Evolutionary conservation across 1,140 invertebrate genomes (phyloP).

Genomic region (Rhagoletis zephyria): DNA sequence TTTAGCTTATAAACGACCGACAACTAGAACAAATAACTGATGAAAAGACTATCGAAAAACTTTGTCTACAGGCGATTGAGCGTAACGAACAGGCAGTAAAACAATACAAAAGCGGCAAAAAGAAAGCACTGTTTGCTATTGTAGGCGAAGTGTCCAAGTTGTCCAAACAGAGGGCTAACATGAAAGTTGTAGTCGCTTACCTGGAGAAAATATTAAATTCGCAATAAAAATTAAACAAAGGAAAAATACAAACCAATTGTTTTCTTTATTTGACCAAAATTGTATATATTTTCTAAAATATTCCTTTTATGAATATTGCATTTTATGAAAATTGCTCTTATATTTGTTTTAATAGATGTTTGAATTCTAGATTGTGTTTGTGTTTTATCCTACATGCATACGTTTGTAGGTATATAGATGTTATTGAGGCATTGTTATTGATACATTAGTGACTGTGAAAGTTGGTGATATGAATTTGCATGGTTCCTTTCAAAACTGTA

Average conservation of each 20-base stretch:
- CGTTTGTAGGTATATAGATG: not conserved
- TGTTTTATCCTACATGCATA: too few relatives aligned
- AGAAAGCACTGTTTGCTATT: conserved; percentile 79
- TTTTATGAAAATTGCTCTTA: not conserved
- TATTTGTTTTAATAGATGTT: not conserved
- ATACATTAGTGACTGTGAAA: conserved; percentile 1
- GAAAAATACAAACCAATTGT: conserved; percentile 1
- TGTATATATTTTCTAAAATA: conserved; percentile 1
- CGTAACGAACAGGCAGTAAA: conserved; percentile 81
- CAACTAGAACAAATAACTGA: conserved; percentile 80
- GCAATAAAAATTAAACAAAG: conserved; percentile 50
- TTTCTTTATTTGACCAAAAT: conserved; percentile 18
- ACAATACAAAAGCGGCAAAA: conserved; percentile 81
- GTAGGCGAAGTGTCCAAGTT: conserved; percentile 76
- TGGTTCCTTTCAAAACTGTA: conserved; percentile 9
- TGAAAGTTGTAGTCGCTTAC: conserved; percentile 77
- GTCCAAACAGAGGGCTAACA: conserved; percentile 79
- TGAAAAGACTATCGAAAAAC: conserved; percentile 75
- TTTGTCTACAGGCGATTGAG: conserved; percentile 78
- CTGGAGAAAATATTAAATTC: conserved; percentile 77
- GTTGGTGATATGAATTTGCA: not conserved
- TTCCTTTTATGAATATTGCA: not conserved
- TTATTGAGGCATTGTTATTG: not conserved
- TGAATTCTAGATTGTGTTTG: too few relatives aligned
- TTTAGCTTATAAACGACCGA: conserved; percentile 78